A percentile compares a stretch with the other conserved stretches of the same genome.
Conservation (phyloP, 1,140 invertebrate species). For the Papilio dardanus region DNA sequence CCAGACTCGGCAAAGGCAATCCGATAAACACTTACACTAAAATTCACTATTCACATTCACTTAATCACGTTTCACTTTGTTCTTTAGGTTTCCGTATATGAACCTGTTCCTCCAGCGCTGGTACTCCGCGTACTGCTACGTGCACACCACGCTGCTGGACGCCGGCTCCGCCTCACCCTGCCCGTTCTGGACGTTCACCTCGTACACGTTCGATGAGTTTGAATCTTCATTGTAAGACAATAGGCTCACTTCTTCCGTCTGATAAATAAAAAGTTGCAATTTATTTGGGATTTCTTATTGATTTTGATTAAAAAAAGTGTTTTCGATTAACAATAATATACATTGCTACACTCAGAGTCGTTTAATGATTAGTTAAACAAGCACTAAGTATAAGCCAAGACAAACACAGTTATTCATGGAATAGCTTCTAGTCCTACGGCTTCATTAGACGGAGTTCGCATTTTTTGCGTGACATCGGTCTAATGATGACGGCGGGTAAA, state of each 20-base stretch:
- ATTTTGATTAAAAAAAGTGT: not conserved
- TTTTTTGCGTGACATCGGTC: too few species aligned
- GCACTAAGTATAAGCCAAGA: not conserved
- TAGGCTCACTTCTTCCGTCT: conserved; percentile 74
- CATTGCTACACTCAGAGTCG: not conserved
- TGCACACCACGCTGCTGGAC: conserved; percentile 67
- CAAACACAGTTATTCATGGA: too few species aligned
- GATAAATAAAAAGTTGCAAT: conserved; percentile 39
- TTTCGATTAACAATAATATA: not conserved
- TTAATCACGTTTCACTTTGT: conserved; percentile 47
- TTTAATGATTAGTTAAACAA: not conserved
- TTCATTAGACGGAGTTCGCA: too few species aligned
- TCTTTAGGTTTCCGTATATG: conserved; percentile 66
- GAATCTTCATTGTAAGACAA: conserved; percentile 77
- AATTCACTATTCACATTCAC: conserved; percentile 41
- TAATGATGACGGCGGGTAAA: too few species aligned
- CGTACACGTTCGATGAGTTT: conserved; percentile 75
- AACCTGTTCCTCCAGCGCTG: conserved; percentile 71
- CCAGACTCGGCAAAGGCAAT: conserved; percentile 19
- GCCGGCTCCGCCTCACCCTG: conserved; percentile 50
- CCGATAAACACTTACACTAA: conserved; percentile 37
- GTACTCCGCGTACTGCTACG: conserved; percentile 80
- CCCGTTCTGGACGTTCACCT: conserved; percentile 68
- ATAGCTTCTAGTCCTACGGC: too few species aligned
- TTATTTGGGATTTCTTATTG: not conserved